A percentile compares a stretch with the other conserved stretches of the same genome.
Conservation (phyloP, 2,888 invertebrate genomes). For the Rhagonycha lutea region DNA sequence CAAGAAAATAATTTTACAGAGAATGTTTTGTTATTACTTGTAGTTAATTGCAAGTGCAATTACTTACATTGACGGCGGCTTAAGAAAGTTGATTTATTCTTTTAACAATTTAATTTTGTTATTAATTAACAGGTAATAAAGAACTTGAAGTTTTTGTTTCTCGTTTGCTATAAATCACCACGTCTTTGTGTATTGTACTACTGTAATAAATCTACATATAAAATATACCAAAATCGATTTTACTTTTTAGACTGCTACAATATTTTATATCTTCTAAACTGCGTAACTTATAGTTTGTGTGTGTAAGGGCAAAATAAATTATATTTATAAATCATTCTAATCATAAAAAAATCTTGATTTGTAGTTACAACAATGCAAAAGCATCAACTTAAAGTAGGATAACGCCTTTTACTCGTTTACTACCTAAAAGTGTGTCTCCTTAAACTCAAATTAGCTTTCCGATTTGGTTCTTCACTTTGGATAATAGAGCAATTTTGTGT, state of each 20-base stretch:
- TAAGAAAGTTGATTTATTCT: background rate
- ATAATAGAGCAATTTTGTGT: background rate
- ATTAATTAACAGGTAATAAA: background rate
- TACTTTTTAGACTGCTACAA: constrained; percentile 13
- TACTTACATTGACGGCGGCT: background rate
- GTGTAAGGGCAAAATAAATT: constrained; percentile 15
- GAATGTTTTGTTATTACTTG: background rate
- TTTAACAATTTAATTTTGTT: background rate
- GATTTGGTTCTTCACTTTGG: background rate
- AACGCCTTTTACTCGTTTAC: background rate
- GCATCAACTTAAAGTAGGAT: background rate
- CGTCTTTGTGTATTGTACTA: background rate
- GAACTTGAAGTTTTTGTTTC: background rate
- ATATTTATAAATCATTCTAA: constrained; percentile 16
- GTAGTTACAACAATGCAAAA: constrained; percentile 6
- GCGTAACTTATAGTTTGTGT: constrained; percentile 19
- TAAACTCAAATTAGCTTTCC: background rate
- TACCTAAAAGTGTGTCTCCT: background rate
- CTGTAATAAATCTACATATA: background rate
- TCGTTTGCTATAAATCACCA: background rate
- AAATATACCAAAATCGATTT: background rate
- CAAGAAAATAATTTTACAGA: background rate
- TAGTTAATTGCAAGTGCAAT: background rate
- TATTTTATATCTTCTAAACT: constrained; percentile 19
- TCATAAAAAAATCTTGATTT: constrained; percentile 16